Evolutionary conservation across 2,888 invertebrate species (phyloP).

Genomic region (Lordiphosa andalusiaca): DNA sequence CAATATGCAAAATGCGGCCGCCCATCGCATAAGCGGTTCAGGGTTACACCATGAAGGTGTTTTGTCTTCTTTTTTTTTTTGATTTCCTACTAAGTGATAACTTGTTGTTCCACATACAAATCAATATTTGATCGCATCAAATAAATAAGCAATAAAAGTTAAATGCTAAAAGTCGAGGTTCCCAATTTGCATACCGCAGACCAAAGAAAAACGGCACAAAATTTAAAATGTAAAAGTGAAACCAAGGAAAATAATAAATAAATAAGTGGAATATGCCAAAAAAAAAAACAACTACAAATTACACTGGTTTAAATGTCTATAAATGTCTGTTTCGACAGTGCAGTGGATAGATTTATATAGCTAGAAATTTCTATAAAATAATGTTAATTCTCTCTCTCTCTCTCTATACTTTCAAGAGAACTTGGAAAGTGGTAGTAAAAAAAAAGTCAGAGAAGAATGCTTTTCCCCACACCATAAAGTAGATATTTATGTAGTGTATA

Average conservation of each 20-base stretch:
- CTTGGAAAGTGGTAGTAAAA: no score
- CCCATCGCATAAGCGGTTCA: slow-evolving; percentile 70
- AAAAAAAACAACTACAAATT: no score
- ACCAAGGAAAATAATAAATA: slow-evolving; percentile 15
- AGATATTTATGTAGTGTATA: no score
- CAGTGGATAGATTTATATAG: no score
- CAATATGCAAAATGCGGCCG: slow-evolving; percentile 26
- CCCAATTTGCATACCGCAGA: slow-evolving; percentile 36
- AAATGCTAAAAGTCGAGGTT: slow-evolving; percentile 32
- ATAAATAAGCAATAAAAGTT: slow-evolving; percentile 22
- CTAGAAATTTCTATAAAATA: no score
- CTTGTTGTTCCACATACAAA: slow-evolving; percentile 64
- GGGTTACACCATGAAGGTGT: slow-evolving; percentile 70
- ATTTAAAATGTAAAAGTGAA: background rate
- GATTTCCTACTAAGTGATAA: slow-evolving; percentile 56
- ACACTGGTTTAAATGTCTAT: no score
- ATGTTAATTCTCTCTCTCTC: no score
- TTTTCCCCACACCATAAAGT: no score
- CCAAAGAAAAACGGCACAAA: slow-evolving; percentile 15
- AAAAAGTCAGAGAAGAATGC: no score
- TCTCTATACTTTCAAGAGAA: no score
- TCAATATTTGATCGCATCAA: slow-evolving; percentile 30
- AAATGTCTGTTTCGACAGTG: no score
- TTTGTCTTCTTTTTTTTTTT: slow-evolving; percentile 1
- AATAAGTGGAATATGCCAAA: background rate